Evolutionary conservation across 2,113 vertebrate genomes (phyloP).

Genomic region (Thalassarche chlororhynchos): DNA sequence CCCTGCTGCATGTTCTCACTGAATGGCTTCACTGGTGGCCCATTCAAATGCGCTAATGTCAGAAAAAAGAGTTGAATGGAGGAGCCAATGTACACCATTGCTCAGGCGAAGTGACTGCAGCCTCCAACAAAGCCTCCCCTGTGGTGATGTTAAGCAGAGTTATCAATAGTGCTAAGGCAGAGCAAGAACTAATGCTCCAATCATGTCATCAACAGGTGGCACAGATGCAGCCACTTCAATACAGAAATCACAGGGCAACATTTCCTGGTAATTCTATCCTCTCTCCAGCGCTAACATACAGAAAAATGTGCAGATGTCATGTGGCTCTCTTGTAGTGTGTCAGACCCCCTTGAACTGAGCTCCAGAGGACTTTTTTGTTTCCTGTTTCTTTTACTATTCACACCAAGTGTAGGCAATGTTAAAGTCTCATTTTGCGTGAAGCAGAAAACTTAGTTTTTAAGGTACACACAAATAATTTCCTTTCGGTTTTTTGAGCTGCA

Average conservation of each 20-base stretch:
- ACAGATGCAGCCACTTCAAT: conserved; percentile 73
- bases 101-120: conserved; percentile 76
- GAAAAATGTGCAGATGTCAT: conserved; percentile 46
- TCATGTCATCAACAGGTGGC: conserved; percentile 80
- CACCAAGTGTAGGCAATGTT: conserved; percentile 7
- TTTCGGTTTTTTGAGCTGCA: background rate
- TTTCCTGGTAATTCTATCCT: conserved; percentile 69
- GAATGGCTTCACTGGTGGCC: conserved; percentile 86
- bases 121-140: conserved; percentile 77
- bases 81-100: conserved; percentile 81
- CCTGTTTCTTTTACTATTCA: conserved; percentile 53
- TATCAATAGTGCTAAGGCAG: conserved; percentile 72
- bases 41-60: conserved; percentile 81
- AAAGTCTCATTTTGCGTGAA: conserved; percentile 32
- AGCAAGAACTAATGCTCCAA: conserved; percentile 77
- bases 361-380: conserved; percentile 46
- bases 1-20: conserved; percentile 71
- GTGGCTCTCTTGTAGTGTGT: conserved; percentile 32
- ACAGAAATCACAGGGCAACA: conserved; percentile 71
- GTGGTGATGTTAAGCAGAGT: conserved; percentile 77
- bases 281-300: conserved; percentile 52
- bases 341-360: conserved; percentile 16
- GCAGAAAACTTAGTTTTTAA: background rate
- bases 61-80: conserved; percentile 65
- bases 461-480: conserved; percentile 35